These are phyloP conservation scores for Podarcis raffonei DNA, from an alignment of 2,113 vertebrate species.

Conservation along the genomic window DNA sequence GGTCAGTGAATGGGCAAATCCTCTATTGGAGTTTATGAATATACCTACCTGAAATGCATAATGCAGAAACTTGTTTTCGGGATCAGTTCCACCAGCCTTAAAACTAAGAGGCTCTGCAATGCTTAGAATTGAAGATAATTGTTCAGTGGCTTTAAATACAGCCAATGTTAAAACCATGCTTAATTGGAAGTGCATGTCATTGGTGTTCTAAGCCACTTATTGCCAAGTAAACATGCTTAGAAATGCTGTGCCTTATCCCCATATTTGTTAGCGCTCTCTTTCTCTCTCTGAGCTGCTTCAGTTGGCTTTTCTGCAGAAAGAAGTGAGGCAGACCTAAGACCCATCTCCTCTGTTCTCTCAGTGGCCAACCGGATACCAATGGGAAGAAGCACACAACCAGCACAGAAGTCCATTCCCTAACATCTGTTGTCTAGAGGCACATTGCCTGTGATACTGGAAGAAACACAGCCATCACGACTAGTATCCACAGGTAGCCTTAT, in stretches of 20 bases:
- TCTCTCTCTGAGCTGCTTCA: not conserved
- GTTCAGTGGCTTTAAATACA: not conserved
- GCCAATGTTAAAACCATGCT: not conserved
- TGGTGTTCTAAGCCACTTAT: not conserved
- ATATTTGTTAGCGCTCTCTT: not conserved
- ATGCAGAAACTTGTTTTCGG: not conserved
- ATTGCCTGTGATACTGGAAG: no score
- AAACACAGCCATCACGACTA: no score
- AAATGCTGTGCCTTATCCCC: not conserved
- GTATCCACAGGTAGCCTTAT: no score
- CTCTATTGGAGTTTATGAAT: conserved; percentile 3
- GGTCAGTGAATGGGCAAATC: not conserved
- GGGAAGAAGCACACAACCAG: no score
- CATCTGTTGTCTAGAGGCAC: no score
- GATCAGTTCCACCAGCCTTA: not conserved
- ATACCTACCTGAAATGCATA: not conserved
- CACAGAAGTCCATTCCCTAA: no score
- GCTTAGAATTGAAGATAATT: not conserved
- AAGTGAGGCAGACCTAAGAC: no score
- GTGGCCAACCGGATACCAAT: no score
- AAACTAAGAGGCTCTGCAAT: not conserved
- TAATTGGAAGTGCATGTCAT: not conserved
- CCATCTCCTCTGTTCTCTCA: no score
- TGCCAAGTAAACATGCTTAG: not conserved
- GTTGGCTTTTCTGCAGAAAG: not conserved